Evolutionary conservation across 2,888 invertebrate genomes (phyloP), one percentile per base, ranked within the genome.

Genomic region (Hedya salicella): DNA sequence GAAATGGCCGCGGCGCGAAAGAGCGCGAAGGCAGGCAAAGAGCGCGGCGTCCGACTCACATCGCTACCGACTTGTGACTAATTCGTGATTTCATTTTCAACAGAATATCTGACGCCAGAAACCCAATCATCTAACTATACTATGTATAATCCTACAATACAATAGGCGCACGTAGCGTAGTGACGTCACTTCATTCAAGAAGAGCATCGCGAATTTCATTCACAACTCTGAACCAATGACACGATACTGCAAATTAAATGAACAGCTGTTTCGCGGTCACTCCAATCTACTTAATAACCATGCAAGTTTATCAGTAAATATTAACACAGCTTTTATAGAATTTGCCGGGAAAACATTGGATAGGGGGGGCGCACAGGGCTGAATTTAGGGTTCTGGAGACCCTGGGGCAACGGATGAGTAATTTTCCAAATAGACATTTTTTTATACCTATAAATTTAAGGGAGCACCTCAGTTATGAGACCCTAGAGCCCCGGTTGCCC

Each of bases 41-140:
- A 76, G 72, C 78, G 82, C 81, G 76, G 83, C 91, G 91, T 85
- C 89, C 89, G 88, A 78, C 86, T 89, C 88, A 89, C 91, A 91
- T 91, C 91, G 91, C 91, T 87, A 91, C 90, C 89, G 88, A 87
- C 78, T 87, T 87, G 86, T 88, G 85, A 91, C 90, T 89, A 88
- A 85, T 86, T 82, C 77, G 78, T 80, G 78, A 80, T 82, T 80
- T 79, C 83, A 79, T 83, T 81, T 82, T 81, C 78, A 81, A 80
- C 77, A 78, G 77, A 81, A 81, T 82, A 85, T 85, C 86, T 83
- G 86, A 83, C 86, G 85, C 79, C 76, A 84, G 89, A 90, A 90
- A 80, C 81, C 79, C 83, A 85, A 86, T 87, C 82, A 83, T 82
- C 81, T 82, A 80, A 75, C 73, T 73, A 57, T 32, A 68, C 66